Evolutionary conservation across 2,888 invertebrate species (phyloP).

Genomic region (Minunthozetes semirufus): DNA sequence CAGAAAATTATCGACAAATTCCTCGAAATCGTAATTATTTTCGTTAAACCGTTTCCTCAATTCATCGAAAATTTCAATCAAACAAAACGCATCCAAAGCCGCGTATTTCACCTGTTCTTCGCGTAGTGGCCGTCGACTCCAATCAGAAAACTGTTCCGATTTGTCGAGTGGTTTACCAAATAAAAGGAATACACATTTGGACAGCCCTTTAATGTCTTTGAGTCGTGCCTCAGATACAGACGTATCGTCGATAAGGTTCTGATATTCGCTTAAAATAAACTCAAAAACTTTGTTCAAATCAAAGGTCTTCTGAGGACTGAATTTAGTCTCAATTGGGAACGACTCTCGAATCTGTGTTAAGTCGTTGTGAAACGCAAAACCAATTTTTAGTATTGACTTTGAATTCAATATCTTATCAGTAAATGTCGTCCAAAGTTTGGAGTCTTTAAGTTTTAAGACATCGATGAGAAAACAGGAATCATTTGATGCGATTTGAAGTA

Average conservation of each 20-base stretch:
- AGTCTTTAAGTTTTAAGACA: constrained; percentile 58
- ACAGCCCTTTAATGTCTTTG: constrained; percentile 54
- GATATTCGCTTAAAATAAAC: background rate
- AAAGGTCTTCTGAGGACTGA: background rate
- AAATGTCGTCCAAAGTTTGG: constrained; percentile 42
- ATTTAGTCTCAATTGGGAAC: constrained; percentile 41
- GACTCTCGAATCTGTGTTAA: constrained; percentile 38
- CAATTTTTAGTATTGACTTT: constrained; percentile 24
- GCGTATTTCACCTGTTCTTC: constrained; percentile 72
- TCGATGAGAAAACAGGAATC: constrained; percentile 70
- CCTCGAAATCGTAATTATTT: constrained; percentile 50
- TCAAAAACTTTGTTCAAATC: background rate
- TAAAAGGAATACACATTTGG: constrained; percentile 65
- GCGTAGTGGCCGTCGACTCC: constrained; percentile 74
- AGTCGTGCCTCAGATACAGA: background rate
- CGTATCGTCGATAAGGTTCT: constrained; percentile 11
- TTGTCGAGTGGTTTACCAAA: constrained; percentile 71
- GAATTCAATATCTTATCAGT: constrained; percentile 25
- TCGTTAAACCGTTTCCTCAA: constrained; percentile 47
- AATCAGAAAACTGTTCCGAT: constrained; percentile 83
- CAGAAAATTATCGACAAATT: constrained; percentile 57
- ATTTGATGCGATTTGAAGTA: constrained; percentile 72
- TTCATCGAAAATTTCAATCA: constrained; percentile 67
- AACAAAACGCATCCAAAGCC: constrained; percentile 80
- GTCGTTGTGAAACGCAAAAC: constrained; percentile 34